phyloP scores from a whole-genome alignment of 2,113 vertebrate species.

The Sinocyclocheilus anshuiensis region DNA sequence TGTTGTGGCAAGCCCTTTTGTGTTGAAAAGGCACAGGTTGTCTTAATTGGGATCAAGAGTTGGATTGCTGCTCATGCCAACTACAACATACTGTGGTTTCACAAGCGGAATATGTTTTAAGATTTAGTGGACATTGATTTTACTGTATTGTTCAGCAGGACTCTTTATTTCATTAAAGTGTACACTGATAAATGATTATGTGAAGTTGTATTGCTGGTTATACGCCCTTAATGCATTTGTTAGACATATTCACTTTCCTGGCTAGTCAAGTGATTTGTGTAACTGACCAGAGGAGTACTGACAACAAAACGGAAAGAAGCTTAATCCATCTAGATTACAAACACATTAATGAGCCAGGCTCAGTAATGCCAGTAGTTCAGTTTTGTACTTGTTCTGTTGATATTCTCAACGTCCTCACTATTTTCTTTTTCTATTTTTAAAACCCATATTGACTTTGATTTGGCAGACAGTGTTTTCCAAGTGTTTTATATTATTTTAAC shows the following conservation, averaged over 20 bases:
- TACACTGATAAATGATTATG: background rate
- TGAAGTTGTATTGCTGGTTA: background rate
- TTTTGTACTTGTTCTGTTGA: background rate
- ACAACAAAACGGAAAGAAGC: background rate
- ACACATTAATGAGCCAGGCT: background rate
- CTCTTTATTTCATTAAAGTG: background rate
- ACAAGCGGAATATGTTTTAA: background rate
- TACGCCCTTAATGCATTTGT: background rate
- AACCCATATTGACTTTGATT: background rate
- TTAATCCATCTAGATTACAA: constrained; percentile 19
- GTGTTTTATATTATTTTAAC: background rate
- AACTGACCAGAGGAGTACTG: background rate
- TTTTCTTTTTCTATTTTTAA: background rate
- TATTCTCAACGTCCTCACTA: background rate
- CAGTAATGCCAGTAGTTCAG: background rate
- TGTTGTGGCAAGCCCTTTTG: constrained; percentile 31
- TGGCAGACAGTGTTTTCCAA: background rate
- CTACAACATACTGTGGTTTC: background rate
- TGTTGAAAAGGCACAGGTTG: constrained; percentile 35
- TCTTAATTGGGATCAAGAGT: constrained; percentile 46
- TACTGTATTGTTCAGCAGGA: background rate
- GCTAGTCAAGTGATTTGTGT: background rate
- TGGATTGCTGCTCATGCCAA: constrained; percentile 6
- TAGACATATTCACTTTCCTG: background rate
- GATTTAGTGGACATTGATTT: constrained; percentile 22